These are phyloP conservation scores for Amphimedon queenslandica DNA, from an alignment of 37 sponge, comb jelly and placozoan genomes.

Conservation along the genomic window DNA sequence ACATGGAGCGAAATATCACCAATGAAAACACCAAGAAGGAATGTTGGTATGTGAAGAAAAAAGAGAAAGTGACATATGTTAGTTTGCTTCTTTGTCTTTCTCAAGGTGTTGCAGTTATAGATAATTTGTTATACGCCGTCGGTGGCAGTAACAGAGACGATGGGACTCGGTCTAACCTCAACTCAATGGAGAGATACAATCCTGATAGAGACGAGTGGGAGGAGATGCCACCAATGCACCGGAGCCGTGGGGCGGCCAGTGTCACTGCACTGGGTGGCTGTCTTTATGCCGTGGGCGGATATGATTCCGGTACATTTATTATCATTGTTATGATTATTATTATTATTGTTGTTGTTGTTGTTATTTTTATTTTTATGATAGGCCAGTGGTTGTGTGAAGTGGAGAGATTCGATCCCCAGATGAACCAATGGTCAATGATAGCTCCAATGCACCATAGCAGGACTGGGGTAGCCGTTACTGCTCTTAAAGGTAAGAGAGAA, in stretches of 20 bases:
- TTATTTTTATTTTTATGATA: not conserved
- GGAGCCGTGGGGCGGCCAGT: slow-evolving; percentile 81
- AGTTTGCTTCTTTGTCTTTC: too few relatives aligned
- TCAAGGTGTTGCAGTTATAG: slow-evolving; percentile 84
- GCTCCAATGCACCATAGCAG: slow-evolving; percentile 79
- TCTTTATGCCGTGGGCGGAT: slow-evolving; percentile 86
- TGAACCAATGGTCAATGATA: slow-evolving; percentile 78
- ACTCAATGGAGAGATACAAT: slow-evolving; percentile 87
- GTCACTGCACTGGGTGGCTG: slow-evolving; percentile 78
- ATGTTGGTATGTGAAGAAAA: slow-evolving; percentile 54
- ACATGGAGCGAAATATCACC: slow-evolving; percentile 77
- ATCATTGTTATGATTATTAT: too few relatives aligned
- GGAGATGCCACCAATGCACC: slow-evolving; percentile 89
- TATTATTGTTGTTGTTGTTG: not conserved
- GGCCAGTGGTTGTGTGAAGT: slow-evolving; percentile 93
- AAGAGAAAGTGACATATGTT: not conserved
- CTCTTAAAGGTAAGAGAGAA: slow-evolving; percentile 60
- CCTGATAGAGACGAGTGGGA: slow-evolving; percentile 87
- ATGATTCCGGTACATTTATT: slow-evolving; percentile 84
- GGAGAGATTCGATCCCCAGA: slow-evolving; percentile 73
- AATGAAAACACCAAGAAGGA: slow-evolving; percentile 83
- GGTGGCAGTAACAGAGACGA: slow-evolving; percentile 88
- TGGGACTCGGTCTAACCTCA: slow-evolving; percentile 86
- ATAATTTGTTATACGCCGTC: slow-evolving; percentile 78
- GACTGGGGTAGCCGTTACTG: slow-evolving; percentile 91